Evolutionary conservation across 2,113 vertebrate species (phyloP), one percentile per base, ranked within the genome.

Genomic region (Syrrhaptes paradoxus): DNA sequence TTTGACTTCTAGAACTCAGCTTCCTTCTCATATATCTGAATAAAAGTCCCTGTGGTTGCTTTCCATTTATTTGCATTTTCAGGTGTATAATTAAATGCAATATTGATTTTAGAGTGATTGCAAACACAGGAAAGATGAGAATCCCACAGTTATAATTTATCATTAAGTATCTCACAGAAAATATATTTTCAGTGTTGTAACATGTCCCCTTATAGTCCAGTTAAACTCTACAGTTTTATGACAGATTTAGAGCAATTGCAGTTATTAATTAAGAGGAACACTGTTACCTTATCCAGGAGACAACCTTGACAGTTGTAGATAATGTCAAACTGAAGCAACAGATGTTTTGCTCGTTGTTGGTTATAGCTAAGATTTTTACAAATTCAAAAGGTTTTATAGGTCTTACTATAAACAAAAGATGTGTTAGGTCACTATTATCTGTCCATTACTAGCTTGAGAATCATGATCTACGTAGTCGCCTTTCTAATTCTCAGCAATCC

Each of bases 181-280:
- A 76, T 54, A 18, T 26, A 52, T 77, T 95, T 96, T 34, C 71
- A 68, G 73, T 66, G 24, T 62, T 83, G 17, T 78, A 92, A 75
- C 25, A 51, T 45, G 9, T 76, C 20, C 28, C n/a, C 34, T 93
- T 70, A 58, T 51, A 57, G 38, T 66, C 59, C 77, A 76, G 73
- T 87, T 91, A 95, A 95, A 77, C 26, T 85, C 57, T 54, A 66
- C 41, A 74, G 28, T 91, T 89, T 95, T 86, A 94, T 93, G 82
- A 77, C 52, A 89, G 49, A 75, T 91, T 93, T 86, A 78, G 38
- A 46, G 32, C 84, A 87, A 93, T 91, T 81, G 43, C 51, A 71
- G 49, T 82, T 95, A 92, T 94, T 95, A 97, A 93, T 79, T 88
- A 87, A 32, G 63, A 92, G 22, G 4, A 90, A 5, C n/a, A 55